These are phyloP conservation scores for Macaria notata DNA, from an alignment of 2,888 invertebrate genomes.

Conservation along the genomic window DNA sequence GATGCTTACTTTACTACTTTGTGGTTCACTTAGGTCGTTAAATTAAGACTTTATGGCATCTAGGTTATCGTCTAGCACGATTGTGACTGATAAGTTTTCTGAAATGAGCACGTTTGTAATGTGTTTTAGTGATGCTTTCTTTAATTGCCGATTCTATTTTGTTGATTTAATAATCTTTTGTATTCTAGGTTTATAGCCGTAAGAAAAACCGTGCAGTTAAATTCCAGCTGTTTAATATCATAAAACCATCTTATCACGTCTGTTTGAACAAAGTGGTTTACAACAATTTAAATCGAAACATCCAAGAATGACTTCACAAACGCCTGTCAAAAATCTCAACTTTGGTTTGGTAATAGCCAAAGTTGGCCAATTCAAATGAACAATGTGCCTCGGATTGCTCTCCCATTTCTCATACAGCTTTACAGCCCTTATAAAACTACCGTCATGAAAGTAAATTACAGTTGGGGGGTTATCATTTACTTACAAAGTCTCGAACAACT, in stretches of 20 bases:
- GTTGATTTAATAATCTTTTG: too few relatives aligned
- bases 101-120: not conserved
- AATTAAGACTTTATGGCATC: slow-evolving; percentile 6
- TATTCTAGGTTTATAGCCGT: too few relatives aligned
- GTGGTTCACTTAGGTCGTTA: slow-evolving; percentile 14
- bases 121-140: not conserved
- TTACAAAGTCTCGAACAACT: slow-evolving; percentile 28
- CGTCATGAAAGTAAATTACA: slow-evolving; percentile 32
- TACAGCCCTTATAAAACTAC: slow-evolving; percentile 35
- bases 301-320: not conserved
- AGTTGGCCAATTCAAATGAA: slow-evolving; percentile 27
- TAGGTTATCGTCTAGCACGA: slow-evolving; percentile 10
- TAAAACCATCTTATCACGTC: too few relatives aligned
- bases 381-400: slow-evolving; percentile 25
- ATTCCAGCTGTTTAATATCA: too few relatives aligned
- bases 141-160: too few relatives aligned
- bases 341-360: slow-evolving; percentile 9
- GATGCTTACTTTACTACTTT: slow-evolving; percentile 12
- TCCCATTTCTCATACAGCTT: slow-evolving; percentile 29
- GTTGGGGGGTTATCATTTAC: slow-evolving; percentile 26
- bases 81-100: slow-evolving; percentile 10
- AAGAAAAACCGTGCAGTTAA: too few relatives aligned
- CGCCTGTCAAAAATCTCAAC: slow-evolving; percentile 14
- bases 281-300: too few relatives aligned
- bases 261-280: too few relatives aligned